These are phyloP conservation scores for Lepus timidus DNA, from an alignment of 2,113 vertebrate genomes.

Conservation along the genomic window DNA sequence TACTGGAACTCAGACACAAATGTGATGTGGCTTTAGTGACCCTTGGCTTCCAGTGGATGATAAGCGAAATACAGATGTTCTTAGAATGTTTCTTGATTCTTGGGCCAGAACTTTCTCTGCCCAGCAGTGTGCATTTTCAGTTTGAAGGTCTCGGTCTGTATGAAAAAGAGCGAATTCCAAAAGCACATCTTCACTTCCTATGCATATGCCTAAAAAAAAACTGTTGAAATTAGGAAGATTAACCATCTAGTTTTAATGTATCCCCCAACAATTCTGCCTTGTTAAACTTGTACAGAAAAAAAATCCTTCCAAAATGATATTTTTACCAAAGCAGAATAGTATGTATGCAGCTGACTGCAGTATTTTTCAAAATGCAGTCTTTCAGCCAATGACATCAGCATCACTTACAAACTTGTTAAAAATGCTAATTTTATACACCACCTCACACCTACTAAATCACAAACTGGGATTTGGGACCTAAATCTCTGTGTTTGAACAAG, in stretches of 20 bases:
- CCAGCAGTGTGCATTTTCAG: background rate
- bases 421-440: background rate
- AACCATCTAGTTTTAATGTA: background rate
- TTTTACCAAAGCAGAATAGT: background rate
- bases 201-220: slow-evolving; percentile 1
- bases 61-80: slow-evolving; percentile 9
- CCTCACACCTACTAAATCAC: background rate
- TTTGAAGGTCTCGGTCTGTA: background rate
- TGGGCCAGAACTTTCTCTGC: background rate
- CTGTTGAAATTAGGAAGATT: background rate
- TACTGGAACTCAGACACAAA: slow-evolving; percentile 1
- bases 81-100: background rate
- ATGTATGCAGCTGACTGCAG: background rate
- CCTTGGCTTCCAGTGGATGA: background rate
- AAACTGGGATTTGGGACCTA: background rate
- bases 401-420: background rate
- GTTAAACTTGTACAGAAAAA: background rate
- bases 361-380: background rate
- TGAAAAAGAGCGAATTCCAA: background rate
- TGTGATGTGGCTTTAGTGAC: background rate
- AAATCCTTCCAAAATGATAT: background rate
- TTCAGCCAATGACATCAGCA: background rate
- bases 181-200: background rate
- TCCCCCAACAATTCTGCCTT: background rate
- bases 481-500: background rate